Percentiles rank a stretch among this genome's conserved stretches.
Conservation (phyloP, 2,113 vertebrate genomes). For the Ceratotherium simum region DNA sequence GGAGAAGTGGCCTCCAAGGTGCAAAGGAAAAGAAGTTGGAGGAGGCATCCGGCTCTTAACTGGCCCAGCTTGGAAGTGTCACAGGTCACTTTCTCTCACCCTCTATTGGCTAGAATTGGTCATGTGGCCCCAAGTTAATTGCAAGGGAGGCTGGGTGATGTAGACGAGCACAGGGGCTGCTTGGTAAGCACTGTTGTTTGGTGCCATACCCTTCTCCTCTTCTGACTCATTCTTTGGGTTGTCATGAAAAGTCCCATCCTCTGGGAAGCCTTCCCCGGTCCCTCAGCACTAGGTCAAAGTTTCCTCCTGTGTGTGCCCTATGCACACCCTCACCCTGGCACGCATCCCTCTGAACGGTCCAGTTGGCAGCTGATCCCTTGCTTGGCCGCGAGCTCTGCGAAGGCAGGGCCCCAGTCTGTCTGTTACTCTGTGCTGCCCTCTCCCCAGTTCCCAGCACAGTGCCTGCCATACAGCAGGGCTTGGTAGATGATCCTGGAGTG, state of each 20-base stretch:
- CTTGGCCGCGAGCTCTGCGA: rapidly evolving
- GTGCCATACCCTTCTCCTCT: not conserved
- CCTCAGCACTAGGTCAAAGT: not conserved
- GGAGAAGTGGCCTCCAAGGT: not conserved
- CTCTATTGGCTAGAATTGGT: not conserved
- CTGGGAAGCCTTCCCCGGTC: not conserved
- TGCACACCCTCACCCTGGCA: not conserved
- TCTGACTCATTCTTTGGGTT: not conserved
- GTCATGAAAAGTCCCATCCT: not conserved
- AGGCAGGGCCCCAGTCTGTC: not conserved
- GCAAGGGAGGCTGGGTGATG: not conserved
- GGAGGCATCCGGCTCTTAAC: not conserved
- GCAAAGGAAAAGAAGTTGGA: not conserved
- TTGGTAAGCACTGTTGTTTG: not conserved
- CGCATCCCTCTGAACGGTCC: too few relatives aligned
- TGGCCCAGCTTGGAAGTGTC: not conserved
- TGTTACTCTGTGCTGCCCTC: not conserved
- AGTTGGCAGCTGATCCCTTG: not conserved
- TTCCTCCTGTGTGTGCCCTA: not conserved
- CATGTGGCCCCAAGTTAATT: not conserved
- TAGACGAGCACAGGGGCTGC: not conserved
- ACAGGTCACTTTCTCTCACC: not conserved
- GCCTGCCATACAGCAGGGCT: not conserved
- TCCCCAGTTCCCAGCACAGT: not conserved
- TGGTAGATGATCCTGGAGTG: not conserved